Evolutionary conservation across 2,113 vertebrate genomes (phyloP), one percentile per base, ranked within the genome.

Genomic region (Muntiacus muntjak): DNA sequence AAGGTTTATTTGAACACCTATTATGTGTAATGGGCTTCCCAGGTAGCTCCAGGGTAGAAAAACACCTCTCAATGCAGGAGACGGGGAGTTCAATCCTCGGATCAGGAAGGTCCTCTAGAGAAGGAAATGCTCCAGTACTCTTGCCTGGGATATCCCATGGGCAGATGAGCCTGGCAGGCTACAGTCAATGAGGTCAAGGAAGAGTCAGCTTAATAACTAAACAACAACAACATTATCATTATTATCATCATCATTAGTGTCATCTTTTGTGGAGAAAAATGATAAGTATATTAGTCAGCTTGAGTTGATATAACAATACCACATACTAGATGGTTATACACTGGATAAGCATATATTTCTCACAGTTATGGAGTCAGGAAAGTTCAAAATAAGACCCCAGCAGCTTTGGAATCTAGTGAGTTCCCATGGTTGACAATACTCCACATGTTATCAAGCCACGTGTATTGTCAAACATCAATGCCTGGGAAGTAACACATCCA

Each of bases 301-400:
- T 45, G 7, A 21, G 19, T 33, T 55, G 23, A 40, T 88, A 12
- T 76, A 79, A 55, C 55, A 87, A 60, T 26, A 30, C 14, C 16
- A 81, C 10, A 79, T 25, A 40, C 6, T 79, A 10, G 1, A 26
- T 50, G 19, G 8, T 57, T 84, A 57, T 57, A 64, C 17, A 91
- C 30, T n/a, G 50, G 30, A 76, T 33, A 79, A 87, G 62, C 45
- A 83, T 74, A 91, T 54, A 55, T 76, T 87, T 82, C 84, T 88
- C 40, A 89, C 1, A 33, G 21, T 78, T 85, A 16, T n/a, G 1
- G 50, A 79, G 40, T 47, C 55, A 57, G 36, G 23, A 55, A 88
- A 60, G 8, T 43, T 12, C 52, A 40, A 67, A 54, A 78, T 45
- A 87, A 14, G 13, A 33, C 26, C 33, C 13, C 26, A 62, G 23